Evolutionary conservation across 2,113 vertebrate genomes (phyloP), one percentile per base, ranked within the genome.

Genomic region (Chunga burmeisteri): DNA sequence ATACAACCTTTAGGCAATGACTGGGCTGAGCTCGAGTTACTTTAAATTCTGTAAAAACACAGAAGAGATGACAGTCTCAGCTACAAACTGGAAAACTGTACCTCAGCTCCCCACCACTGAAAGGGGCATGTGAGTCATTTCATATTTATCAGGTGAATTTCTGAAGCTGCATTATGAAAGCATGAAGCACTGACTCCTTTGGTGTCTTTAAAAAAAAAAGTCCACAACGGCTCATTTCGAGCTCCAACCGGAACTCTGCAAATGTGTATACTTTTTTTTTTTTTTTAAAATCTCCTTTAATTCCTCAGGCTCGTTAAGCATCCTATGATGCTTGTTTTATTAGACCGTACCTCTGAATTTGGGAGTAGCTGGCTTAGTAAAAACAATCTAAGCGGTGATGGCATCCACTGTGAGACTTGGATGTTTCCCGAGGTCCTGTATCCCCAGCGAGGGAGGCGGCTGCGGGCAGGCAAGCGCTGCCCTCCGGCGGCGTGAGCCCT

Each of bases 381-480:
- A 47, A 78, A 16, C 5, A 1, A 15, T 10, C 4, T 14, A 16
- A 63, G 52, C 4, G 3, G 42, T 26, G 3, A 47, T 26, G 22
- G 20, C 66, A 47, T 19, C 16, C 19, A 32, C 2, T 3, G 16
- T 6, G 30, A 40, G 52, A 10, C 47, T 17, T 11, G 6, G 23
- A 2, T 11, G 75, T 2, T 73, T 22, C 8, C 17, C 2, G 75
- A 50, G 9, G 9, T 3, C 26, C 11, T 84, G 5, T 12, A 10
- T 4, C 38, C 58, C 3, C 1, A 10, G 47, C 25, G 5, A 40
- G 27, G 50, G 6, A 0, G 4, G 26, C 13, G 29, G 58, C 58
- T 46, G 73, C 38, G 87, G 52, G 5, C 70, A 10, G 49, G 90
- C 82, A 62, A 21, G 6, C 90, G 55, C 46, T 88, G 96, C 90